phyloP scores from a whole-genome alignment of 2,797 vertebrate genomes.

The Sebastiscus tertius region DNA sequence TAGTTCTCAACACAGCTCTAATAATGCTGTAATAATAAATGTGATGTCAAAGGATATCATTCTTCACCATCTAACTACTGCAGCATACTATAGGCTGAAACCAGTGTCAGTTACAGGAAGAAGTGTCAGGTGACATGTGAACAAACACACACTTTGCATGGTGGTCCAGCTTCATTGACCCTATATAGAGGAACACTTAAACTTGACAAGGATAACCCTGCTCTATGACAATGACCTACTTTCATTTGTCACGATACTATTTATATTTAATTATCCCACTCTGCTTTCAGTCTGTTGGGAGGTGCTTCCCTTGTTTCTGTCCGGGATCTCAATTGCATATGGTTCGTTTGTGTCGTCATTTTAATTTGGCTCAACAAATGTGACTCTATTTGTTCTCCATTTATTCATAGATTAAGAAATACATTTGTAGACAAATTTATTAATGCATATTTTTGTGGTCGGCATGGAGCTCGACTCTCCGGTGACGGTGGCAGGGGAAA shows the following conservation, averaged over 20 bases:
- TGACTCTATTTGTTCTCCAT: background rate
- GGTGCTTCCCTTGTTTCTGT: background rate
- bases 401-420: too few relatives aligned
- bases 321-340: background rate
- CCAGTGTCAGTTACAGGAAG: constrained; percentile 19
- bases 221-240: constrained; percentile 22
- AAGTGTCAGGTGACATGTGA: constrained; percentile 29
- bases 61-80: background rate
- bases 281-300: background rate
- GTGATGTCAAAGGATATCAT: background rate
- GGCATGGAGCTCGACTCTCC: too few relatives aligned
- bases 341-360: background rate
- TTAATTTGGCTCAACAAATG: background rate
- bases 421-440: too few relatives aligned
- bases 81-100: background rate
- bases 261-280: background rate
- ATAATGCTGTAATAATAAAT: background rate
- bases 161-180: constrained; percentile 27
- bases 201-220: constrained; percentile 6
- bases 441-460: too few relatives aligned
- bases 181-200: constrained; percentile 5
- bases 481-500: too few relatives aligned
- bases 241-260: background rate
- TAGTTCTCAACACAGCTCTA: background rate
- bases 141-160: background rate